These are phyloP conservation scores for Bucorvus abyssinicus DNA, from an alignment of 2,797 vertebrate genomes.

Conservation along the genomic window DNA sequence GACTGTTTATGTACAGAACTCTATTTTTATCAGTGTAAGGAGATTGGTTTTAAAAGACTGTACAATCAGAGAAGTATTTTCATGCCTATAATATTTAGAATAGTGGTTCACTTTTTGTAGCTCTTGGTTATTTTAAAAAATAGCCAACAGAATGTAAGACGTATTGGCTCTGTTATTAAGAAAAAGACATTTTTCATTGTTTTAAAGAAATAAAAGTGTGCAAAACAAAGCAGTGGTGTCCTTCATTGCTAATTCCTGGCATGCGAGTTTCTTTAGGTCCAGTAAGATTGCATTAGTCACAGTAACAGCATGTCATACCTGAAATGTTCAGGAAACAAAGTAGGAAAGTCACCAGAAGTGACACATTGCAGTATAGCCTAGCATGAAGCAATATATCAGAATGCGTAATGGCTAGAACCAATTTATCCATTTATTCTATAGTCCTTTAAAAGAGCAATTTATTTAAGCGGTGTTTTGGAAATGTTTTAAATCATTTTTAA, in stretches of 20 bases:
- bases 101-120: background rate
- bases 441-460: conserved; percentile 59
- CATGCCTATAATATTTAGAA: background rate
- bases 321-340: conserved; percentile 39
- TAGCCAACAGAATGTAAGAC: background rate
- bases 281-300: background rate
- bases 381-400: conserved; percentile 22
- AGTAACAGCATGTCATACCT: background rate
- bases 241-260: background rate
- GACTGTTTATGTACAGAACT: background rate
- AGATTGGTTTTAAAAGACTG: background rate
- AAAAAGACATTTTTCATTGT: background rate
- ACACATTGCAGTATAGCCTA: conserved; percentile 3
- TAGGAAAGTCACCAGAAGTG: conserved; percentile 20
- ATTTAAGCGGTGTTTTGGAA: background rate
- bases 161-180: background rate
- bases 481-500: conserved; percentile 27
- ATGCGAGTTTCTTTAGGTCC: background rate
- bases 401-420: background rate
- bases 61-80: background rate
- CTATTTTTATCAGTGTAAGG: background rate
- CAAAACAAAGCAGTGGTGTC: background rate
- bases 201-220: background rate
- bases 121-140: background rate
- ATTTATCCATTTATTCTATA: conserved; percentile 33